phyloP scores from a whole-genome alignment of 2,888 invertebrate genomes.

The Cerastoderma edule region DNA sequence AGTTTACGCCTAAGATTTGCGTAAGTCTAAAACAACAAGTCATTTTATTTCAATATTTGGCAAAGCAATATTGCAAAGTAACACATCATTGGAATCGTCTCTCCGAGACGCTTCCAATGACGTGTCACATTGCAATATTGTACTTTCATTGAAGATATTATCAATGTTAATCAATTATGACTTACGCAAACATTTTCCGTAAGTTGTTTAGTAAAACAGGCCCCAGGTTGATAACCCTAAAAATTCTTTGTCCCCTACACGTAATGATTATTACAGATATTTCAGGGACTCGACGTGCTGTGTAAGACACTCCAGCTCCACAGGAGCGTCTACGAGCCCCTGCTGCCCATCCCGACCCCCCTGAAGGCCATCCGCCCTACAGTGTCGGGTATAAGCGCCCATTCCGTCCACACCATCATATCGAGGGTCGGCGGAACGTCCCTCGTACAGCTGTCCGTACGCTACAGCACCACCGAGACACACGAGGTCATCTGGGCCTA shows the following conservation, averaged over 20 bases:
- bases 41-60: too few species aligned
- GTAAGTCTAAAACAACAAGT: too few species aligned
- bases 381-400: slow-evolving; percentile 51
- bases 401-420: slow-evolving; percentile 47
- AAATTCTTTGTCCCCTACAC: neutral
- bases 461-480: slow-evolving; percentile 54
- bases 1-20: too few species aligned
- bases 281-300: slow-evolving; percentile 50
- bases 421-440: slow-evolving; percentile 45
- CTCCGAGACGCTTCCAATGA: too few species aligned
- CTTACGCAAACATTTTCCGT: too few species aligned
- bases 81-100: too few species aligned
- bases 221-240: too few species aligned
- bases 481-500: slow-evolving; percentile 62
- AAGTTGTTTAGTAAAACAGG: too few species aligned
- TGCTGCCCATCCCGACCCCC: slow-evolving; percentile 29
- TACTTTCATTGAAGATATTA: too few species aligned
- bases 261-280: slow-evolving; percentile 40
- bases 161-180: too few species aligned
- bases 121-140: too few species aligned
- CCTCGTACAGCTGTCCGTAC: slow-evolving; percentile 48
- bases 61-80: too few species aligned
- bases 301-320: slow-evolving; percentile 41
- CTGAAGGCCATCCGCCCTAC: slow-evolving; percentile 44
- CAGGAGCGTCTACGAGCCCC: slow-evolving; percentile 26